Evolutionary conservation across 1,140 invertebrate species (phyloP), one percentile per base, ranked within the genome.

Genomic region (Cardiocondyla obscurior): DNA sequence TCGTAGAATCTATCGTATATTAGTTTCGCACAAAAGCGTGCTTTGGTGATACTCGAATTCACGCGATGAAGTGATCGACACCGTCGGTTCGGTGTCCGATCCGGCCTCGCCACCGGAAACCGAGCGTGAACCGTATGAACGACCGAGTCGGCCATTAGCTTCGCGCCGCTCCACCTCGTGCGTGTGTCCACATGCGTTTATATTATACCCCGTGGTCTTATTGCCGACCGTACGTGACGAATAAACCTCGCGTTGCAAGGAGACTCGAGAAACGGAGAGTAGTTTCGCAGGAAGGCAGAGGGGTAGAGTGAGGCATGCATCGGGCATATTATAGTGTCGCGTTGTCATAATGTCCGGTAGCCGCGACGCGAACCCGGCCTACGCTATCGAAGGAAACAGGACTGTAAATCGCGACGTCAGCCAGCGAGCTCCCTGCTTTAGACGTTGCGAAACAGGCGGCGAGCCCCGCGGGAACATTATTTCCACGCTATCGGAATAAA

Each of bases 71-170:
- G 14, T 22, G n/a, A 65, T 53, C 16, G 44, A 39, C 30, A 67
- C 10, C 14, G 74, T 28, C 44, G 33, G 30, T 39, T 65, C 22
- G 74, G n/a, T 33, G 44, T 77, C 16, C 33, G 60, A 77, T 39
- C 55, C 39, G n/a, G n/a, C 36, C 36, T 74, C 84, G 84, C 82
- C 62, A 90, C 85, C 87, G 90, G 91, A 92, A 91, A 86, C 90
- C 76, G 62, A 90, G 82, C 85, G 88, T 90, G 86, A n/a, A 88
- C 85, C 42, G 64, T 51, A 74, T 76, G 83, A 88, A 88, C 84
- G 82, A 44, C 58, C 81, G 76, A 85, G 85, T 85, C 86, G 82
- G 85, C 87, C 85, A 89, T 91, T 89, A 91, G 69, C 85, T 90
- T 90, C 81, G 85, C 89, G 85, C 86, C 76, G 84, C 76, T 85